Base-by-base conservation (phyloP, 1,140 invertebrate species). In the Aplysia californica region DNA sequence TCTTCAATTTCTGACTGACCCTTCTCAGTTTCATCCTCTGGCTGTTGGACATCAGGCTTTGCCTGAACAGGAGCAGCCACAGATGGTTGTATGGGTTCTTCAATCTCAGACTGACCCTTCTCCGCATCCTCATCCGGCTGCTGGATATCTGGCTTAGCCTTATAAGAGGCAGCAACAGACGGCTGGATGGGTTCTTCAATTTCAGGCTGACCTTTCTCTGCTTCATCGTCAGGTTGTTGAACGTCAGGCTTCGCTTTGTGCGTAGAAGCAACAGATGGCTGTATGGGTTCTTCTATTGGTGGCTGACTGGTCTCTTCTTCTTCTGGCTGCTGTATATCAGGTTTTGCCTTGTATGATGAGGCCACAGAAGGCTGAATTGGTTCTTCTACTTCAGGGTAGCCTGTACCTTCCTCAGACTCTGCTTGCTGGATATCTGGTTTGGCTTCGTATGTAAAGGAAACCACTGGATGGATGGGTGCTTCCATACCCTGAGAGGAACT, bases 71-170 rank as follows among this genome's bases (percentile, higher is more conserved):
- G 38, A 15, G 70, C 41, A 6, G n/a, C n/a, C n/a, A n/a, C n/a
- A n/a, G n/a, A n/a, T n/a, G n/a, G n/a, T n/a, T n/a, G n/a, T n/a
- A n/a, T n/a, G n/a, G n/a, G n/a, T n/a, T n/a, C n/a, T n/a, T n/a
- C n/a, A n/a, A n/a, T n/a, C n/a, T n/a, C n/a, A n/a, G n/a, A n/a
- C n/a, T n/a, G n/a, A n/a, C n/a, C n/a, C n/a, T n/a, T n/a, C n/a
- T n/a, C n/a, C n/a, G n/a, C n/a, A n/a, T n/a, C n/a, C 20, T 71
- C 74, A 67, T 73, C 55, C 41, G 38, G 55, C 29, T 75, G 72
- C 21, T 41, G 39, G 5, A 75, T 66, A 35, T 75, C 72, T 31
- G 72, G 72, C 56, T 66, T 75, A 36, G 72, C 72, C n/a, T 10
- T 15, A n/a, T 15, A 50, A 50, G 44, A 50, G 44, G n/a, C 44